Base-by-base conservation (phyloP, 2,888 invertebrate species). In the Tipula vernalis region DNA sequence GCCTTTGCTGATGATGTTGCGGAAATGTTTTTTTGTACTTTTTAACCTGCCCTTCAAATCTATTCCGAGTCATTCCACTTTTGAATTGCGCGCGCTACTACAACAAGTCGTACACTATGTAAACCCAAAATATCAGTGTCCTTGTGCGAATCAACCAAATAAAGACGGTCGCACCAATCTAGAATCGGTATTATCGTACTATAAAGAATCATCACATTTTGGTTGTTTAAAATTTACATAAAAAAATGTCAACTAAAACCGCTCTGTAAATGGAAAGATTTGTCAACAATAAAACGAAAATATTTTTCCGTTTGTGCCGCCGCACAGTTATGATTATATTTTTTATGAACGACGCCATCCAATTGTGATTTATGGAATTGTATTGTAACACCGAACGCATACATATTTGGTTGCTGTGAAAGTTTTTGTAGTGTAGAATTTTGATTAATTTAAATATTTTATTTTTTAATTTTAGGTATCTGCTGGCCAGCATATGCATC, bases 401-500 rank as follows among this genome's bases (percentile, higher is more conserved):
- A 71, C 71, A 12, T 57, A 71, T 71, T 71, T 28, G 71, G 71
- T 28, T 71, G 71, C 10, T 71, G 71, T 71, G 71, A 71, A 71
- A 28, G 51, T 51, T n/a, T 15, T 5, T 3, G 10, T 71, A 71
- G n/a, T 28, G 28, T 28, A 10, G 10, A 28, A 3, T 71, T 71
- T 71, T 71, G 5, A 57, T 71, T 71, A 28, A 28, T 28, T 71
- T 18, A 1, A 28, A 28, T 71, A 71, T 86, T 86, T 44, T n/a
- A 15, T 86, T 47, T 41, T 44, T 5, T 36, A 1, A 86, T 57
- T 57, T 13, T 91, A 97, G 96, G 96, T 97, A 89, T 96, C 96
- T 2, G 96, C 96, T 89, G 97, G 96, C 42, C 97, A 97, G 91
- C 96, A 96, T 90, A 94, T 96, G 93, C 95, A 96, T 91, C 93